Conservation (phyloP, 2,113 vertebrate genomes). For the Spermophilus dauricus region DNA sequence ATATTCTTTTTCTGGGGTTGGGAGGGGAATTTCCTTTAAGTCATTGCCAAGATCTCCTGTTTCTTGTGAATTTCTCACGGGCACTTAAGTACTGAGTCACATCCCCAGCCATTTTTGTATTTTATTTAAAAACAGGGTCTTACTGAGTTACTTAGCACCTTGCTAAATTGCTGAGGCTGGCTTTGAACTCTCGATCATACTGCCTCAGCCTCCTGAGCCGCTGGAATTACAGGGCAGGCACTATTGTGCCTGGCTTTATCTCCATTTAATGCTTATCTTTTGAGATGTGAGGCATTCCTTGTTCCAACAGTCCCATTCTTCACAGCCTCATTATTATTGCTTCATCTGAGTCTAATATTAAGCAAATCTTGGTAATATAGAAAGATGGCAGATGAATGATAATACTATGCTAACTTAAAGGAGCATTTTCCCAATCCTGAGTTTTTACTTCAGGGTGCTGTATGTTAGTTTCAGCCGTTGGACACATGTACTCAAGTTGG, state of each 20-base stretch:
- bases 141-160: no score
- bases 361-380: slow-evolving; percentile 35
- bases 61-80: not conserved
- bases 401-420: slow-evolving; percentile 41
- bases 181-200: no score
- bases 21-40: not conserved
- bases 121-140: no score
- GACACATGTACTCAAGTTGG: not conserved
- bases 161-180: no score
- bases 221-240: no score
- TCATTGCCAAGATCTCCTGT: not conserved
- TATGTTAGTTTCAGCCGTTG: slow-evolving; percentile 25
- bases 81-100: no score
- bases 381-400: slow-evolving; percentile 30
- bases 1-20: not conserved
- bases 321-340: not conserved
- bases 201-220: no score
- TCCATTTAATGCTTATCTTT: slow-evolving; percentile 32
- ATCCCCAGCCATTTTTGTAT: no score
- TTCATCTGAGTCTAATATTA: slow-evolving; percentile 52
- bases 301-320: not conserved
- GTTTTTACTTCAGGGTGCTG: not conserved
- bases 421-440: slow-evolving; percentile 9
- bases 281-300: not conserved
- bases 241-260: no score